Percentiles rank a stretch among this genome's conserved stretches.
Conservation (phyloP, 2,888 invertebrate genomes). For the Acanthosoma haemorrhoidale region DNA sequence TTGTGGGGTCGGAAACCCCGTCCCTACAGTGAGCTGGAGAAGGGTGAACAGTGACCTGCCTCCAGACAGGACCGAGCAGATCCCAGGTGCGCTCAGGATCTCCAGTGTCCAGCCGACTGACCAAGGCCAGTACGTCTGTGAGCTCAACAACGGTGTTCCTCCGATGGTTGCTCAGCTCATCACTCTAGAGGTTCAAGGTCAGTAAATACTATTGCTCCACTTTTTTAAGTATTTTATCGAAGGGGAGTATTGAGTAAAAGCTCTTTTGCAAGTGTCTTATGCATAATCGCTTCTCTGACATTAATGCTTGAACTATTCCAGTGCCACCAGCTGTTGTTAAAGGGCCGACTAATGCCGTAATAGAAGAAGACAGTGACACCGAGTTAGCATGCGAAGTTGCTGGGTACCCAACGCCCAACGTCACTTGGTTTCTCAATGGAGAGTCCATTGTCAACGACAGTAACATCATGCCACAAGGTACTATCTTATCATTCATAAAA, state of each 20-base stretch:
- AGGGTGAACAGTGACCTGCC: constrained; percentile 56
- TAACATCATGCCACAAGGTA: constrained; percentile 49
- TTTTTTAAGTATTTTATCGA: neutral
- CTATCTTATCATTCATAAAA: constrained; percentile 21
- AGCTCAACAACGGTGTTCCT: constrained; percentile 58
- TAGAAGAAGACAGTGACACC: constrained; percentile 53
- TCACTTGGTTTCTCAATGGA: constrained; percentile 84
- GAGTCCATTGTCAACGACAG: constrained; percentile 58
- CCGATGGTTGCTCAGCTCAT: constrained; percentile 52
- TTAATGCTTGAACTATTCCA: constrained; percentile 39
- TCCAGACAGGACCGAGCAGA: constrained; percentile 47
- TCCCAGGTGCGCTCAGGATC: constrained; percentile 55
- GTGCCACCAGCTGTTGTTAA: constrained; percentile 47
- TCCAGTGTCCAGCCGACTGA: constrained; percentile 56
- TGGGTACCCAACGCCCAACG: constrained; percentile 68
- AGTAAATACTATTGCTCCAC: neutral
- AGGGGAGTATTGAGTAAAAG: neutral
- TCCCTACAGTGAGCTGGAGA: constrained; percentile 61
- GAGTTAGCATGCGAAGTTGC: constrained; percentile 54
- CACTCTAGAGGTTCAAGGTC: constrained; percentile 47
- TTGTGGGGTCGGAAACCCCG: constrained; percentile 62
- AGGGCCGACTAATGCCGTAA: constrained; percentile 46
- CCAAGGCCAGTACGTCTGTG: constrained; percentile 74
- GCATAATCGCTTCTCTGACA: neutral
- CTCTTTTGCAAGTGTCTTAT: neutral